Percentiles rank a stretch among this genome's conserved stretches.
These are phyloP conservation scores for Syrista parreyssii DNA, from an alignment of 2,888 invertebrate species.

Conservation along the genomic window DNA sequence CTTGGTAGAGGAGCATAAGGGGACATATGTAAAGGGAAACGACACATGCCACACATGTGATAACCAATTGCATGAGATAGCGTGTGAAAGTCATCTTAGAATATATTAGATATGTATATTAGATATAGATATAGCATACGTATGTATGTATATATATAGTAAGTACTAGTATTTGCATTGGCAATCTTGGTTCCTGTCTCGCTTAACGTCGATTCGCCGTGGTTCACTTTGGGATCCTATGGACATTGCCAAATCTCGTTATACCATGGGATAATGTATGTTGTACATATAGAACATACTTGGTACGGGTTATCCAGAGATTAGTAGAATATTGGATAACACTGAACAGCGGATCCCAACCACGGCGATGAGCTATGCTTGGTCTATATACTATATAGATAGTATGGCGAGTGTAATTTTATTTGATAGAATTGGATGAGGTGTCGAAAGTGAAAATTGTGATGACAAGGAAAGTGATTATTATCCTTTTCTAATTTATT, in stretches of 20 bases:
- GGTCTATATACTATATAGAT: slow-evolving; percentile 36
- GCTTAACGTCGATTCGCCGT: slow-evolving; percentile 56
- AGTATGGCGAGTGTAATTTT: neutral
- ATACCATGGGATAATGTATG: neutral
- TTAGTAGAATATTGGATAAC: neutral
- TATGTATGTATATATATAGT: neutral
- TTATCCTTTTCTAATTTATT: neutral
- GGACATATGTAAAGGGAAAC: neutral
- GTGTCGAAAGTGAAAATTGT: neutral
- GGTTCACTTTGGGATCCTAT: slow-evolving; percentile 43
- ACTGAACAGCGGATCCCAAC: slow-evolving; percentile 24
- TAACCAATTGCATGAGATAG: neutral
- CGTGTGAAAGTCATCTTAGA: neutral
- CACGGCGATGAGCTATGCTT: slow-evolving; percentile 51
- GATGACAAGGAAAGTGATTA: neutral
- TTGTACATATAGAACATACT: neutral
- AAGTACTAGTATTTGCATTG: slow-evolving; percentile 41
- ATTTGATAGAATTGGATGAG: neutral
- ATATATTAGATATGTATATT: neutral
- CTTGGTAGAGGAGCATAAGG: neutral
- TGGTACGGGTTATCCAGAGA: slow-evolving; percentile 18
- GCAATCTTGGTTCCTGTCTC: slow-evolving; percentile 65
- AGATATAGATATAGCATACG: neutral
- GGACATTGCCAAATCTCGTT: neutral
- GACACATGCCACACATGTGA: neutral